phyloP scores from a whole-genome alignment of 2,797 vertebrate genomes.

The Limosa lapponica region DNA sequence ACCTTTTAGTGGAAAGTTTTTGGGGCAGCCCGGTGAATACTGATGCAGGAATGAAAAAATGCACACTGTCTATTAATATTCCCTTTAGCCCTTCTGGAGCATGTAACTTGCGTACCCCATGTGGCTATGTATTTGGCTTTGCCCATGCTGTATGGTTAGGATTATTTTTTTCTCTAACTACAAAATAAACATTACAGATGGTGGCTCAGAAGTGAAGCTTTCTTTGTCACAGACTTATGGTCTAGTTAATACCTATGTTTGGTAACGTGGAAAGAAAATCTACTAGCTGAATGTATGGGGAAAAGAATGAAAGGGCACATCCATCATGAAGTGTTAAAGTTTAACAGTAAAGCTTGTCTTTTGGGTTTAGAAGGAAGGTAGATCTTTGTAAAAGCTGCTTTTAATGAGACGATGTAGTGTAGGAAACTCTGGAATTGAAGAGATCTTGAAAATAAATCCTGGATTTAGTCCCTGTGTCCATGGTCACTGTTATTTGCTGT shows the following conservation, averaged over 20 bases:
- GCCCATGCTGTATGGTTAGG: neutral
- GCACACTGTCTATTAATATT: neutral
- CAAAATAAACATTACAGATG: neutral
- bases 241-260: neutral
- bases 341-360: neutral
- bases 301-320: neutral
- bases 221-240: neutral
- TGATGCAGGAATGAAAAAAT: neutral
- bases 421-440: neutral
- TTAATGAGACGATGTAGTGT: neutral
- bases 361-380: neutral
- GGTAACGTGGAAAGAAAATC: neutral
- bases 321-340: neutral
- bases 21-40: neutral
- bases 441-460: neutral
- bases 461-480: neutral
- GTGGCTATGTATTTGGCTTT: neutral
- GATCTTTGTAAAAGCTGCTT: constrained; percentile 9
- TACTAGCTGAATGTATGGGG: neutral
- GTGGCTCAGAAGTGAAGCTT: neutral
- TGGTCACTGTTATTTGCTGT: neutral
- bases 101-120: neutral
- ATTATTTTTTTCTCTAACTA: neutral
- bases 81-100: neutral
- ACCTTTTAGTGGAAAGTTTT: neutral